These are phyloP conservation scores for Galendromus occidentalis DNA, from an alignment of 1,140 invertebrate genomes.

Conservation along the genomic window DNA sequence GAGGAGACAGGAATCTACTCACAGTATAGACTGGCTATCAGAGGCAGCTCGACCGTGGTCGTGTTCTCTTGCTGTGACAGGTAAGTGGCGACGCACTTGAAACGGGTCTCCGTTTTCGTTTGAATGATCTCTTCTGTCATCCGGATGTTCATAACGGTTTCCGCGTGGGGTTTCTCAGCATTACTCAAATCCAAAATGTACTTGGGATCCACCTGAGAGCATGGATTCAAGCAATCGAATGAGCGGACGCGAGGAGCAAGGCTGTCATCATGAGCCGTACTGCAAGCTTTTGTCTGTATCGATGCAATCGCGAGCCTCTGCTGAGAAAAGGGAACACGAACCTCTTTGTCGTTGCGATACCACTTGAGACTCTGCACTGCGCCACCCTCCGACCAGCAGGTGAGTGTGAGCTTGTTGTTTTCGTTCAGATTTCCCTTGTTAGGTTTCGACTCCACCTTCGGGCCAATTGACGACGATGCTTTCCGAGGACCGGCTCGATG, in stretches of 20 bases:
- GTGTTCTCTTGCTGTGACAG: not conserved
- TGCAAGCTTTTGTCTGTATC: not conserved
- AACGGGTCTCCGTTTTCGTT: not conserved
- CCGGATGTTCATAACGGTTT: not conserved
- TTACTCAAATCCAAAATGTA: not conserved
- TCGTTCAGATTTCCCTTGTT: not conserved
- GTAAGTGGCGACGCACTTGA: not conserved
- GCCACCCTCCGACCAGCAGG: not conserved
- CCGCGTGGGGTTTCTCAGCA: not conserved
- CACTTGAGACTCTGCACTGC: not conserved
- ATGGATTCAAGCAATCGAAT: not conserved
- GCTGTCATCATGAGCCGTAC: not conserved
- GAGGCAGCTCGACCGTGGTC: not conserved
- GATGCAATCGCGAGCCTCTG: not conserved
- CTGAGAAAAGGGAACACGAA: not conserved
- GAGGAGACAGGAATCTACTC: too few relatives aligned
- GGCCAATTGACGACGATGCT: not conserved
- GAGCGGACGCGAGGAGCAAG: not conserved
- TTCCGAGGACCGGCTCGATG: not conserved
- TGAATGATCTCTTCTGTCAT: not conserved
- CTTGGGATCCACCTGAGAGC: not conserved
- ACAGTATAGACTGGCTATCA: not conserved
- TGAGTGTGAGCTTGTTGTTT: not conserved
- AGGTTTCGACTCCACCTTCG: not conserved
- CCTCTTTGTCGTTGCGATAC: conserved; percentile 3